Evolutionary conservation across 1,140 invertebrate genomes (phyloP).

Genomic region (Drosophila jambulina): DNA sequence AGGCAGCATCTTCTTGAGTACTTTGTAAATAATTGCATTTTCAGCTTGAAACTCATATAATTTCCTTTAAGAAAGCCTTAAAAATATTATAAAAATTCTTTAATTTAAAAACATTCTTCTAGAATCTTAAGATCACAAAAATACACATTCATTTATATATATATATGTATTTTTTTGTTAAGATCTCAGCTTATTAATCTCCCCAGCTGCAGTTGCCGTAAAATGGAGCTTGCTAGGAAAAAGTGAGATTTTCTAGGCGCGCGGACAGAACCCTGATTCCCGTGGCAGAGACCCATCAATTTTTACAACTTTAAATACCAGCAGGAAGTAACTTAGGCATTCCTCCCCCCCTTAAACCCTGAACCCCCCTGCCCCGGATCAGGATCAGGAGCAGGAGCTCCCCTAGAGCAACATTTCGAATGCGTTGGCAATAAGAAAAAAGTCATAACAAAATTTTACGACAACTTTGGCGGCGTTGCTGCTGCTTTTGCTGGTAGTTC

Average conservation of each 20-base stretch:
- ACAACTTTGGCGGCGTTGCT: constrained; percentile 74
- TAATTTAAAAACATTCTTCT: neutral
- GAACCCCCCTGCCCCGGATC: neutral
- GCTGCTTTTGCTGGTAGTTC: neutral
- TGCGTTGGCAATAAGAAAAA: constrained; percentile 77
- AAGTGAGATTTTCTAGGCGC: constrained; percentile 22
- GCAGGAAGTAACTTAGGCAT: constrained; percentile 74
- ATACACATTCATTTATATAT: neutral
- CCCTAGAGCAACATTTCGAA: constrained; percentile 65
- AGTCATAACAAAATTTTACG: constrained; percentile 83
- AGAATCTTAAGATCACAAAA: neutral
- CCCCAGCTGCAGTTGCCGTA: constrained; percentile 6
- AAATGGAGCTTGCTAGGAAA: neutral
- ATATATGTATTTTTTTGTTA: neutral
- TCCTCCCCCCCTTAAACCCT: neutral
- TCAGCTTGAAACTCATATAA: no score
- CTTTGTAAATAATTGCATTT: no score
- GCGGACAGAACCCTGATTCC: neutral
- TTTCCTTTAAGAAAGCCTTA: neutral
- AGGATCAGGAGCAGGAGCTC: constrained; percentile 8
- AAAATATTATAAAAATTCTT: neutral
- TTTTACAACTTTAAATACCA: constrained; percentile 82
- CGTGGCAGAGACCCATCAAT: constrained; percentile 60
- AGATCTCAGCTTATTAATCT: neutral
- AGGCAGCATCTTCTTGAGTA: no score